Evolutionary conservation across 2,113 vertebrate genomes (phyloP).

Genomic region (Corythoichthys intestinalis): DNA sequence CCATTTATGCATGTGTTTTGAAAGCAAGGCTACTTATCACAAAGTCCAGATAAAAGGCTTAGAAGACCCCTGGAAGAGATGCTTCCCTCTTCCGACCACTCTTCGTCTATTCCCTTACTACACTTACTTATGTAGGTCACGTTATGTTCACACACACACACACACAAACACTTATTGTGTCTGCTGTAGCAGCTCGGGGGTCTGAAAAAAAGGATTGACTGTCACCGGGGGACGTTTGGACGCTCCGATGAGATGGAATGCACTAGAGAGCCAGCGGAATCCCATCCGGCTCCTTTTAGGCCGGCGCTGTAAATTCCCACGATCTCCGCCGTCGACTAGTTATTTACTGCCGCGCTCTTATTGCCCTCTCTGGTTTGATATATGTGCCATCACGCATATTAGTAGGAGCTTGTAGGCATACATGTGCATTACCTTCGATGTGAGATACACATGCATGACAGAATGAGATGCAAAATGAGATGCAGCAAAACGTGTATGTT

Average conservation of each 20-base stretch:
- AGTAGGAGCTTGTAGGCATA: slow-evolving; percentile 14
- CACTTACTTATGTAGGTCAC: slow-evolving; percentile 19
- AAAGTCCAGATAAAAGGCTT: slow-evolving; percentile 18
- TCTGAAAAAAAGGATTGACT: slow-evolving; percentile 16
- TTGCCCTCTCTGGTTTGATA: not conserved
- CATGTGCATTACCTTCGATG: not conserved
- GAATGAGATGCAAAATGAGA: not conserved
- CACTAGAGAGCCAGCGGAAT: slow-evolving; percentile 3
- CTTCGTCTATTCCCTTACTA: not conserved
- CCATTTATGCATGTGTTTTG: slow-evolving; percentile 5
- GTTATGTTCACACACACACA: slow-evolving; percentile 16
- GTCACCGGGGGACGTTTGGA: not conserved
- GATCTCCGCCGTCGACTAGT: not conserved
- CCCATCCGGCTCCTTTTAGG: not conserved
- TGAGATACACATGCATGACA: slow-evolving; percentile 2
- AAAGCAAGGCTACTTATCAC: slow-evolving; percentile 15
- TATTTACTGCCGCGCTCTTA: slow-evolving; percentile 1
- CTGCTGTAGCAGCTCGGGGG: not conserved
- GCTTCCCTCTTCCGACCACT: slow-evolving; percentile 22
- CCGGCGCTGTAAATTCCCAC: slow-evolving; percentile 16
- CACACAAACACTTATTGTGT: not conserved
- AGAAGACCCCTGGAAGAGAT: slow-evolving; percentile 24
- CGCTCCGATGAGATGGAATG: slow-evolving; percentile 14
- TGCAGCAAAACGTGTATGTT: slow-evolving; percentile 38
- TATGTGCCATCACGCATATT: slow-evolving; percentile 10